Percentiles rank a stretch among this genome's conserved stretches.
Conservation (phyloP, 1,140 invertebrate species). For the Atopsyche davidsoni region DNA sequence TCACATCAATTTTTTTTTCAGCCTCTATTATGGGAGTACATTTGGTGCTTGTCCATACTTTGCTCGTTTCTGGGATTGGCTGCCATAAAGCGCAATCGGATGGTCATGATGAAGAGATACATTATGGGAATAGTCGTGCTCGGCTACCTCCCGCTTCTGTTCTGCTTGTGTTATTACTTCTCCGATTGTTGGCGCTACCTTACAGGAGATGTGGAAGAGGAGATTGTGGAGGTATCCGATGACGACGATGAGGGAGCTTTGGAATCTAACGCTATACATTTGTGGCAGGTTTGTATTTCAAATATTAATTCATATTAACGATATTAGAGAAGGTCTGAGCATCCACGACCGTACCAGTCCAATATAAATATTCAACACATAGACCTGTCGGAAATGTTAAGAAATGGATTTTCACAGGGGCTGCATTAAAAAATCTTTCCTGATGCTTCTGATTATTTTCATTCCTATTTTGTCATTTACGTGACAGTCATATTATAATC, state of each 20-base stretch:
- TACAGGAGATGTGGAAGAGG: conserved; percentile 56
- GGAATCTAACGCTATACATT: conserved; percentile 56
- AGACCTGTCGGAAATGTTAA: too few species aligned
- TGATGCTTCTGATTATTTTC: too few species aligned
- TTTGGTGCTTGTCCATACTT: conserved; percentile 84
- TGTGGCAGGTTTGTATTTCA: conserved; percentile 83
- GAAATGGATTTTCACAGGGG: too few species aligned
- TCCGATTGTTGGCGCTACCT: conserved; percentile 78
- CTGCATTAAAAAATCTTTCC: too few species aligned
- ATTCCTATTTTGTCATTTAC: too few species aligned
- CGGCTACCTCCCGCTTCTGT: conserved; percentile 75
- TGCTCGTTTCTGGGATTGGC: conserved; percentile 80
- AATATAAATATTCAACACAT: too few species aligned
- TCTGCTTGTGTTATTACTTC: conserved; percentile 76
- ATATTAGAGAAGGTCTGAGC: too few species aligned
- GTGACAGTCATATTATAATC: too few species aligned
- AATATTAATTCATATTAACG: too few species aligned
- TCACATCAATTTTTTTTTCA: conserved; percentile 50
- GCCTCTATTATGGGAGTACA: conserved; percentile 89
- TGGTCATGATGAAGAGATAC: conserved; percentile 71
- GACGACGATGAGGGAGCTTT: too few species aligned
- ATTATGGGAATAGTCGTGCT: conserved; percentile 73
- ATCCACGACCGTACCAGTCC: too few species aligned
- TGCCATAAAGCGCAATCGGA: conserved; percentile 77
- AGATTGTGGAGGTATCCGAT: conserved; percentile 54